These are phyloP conservation scores for Heliconius hortense DNA, from an alignment of 2,888 invertebrate genomes.

Conservation along the genomic window DNA sequence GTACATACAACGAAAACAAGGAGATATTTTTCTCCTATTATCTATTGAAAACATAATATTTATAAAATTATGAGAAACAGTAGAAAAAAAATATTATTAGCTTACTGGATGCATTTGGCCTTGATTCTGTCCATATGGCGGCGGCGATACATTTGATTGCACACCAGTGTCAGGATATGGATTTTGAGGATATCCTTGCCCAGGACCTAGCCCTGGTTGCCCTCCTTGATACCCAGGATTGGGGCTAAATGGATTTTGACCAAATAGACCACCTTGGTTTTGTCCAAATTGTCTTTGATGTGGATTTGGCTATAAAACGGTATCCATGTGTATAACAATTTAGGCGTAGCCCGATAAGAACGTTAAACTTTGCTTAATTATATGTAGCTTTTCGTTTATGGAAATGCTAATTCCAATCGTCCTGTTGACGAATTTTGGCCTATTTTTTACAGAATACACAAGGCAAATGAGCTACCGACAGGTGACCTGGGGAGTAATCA, in stretches of 20 bases:
- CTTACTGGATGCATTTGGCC: background rate
- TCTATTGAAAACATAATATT: no score
- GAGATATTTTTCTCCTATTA: no score
- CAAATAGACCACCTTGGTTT: conserved; percentile 1
- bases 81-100: background rate
- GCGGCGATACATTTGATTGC: conserved; percentile 38
- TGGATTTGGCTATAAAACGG: background rate
- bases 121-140: conserved; percentile 38
- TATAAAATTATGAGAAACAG: background rate
- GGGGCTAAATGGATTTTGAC: conserved; percentile 7
- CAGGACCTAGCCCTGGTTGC: conserved; percentile 20
- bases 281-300: conserved; percentile 11
- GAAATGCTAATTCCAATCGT: no score
- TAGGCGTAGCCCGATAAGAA: background rate
- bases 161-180: conserved; percentile 23
- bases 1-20: no score
- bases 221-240: background rate
- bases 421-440: no score
- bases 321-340: background rate
- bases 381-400: no score
- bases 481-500: no score
- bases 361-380: no score
- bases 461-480: no score
- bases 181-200: conserved; percentile 22
- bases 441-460: no score